These are phyloP conservation scores for Tarsius wallacei DNA, from an alignment of 2,797 vertebrate genomes.

Conservation along the genomic window DNA sequence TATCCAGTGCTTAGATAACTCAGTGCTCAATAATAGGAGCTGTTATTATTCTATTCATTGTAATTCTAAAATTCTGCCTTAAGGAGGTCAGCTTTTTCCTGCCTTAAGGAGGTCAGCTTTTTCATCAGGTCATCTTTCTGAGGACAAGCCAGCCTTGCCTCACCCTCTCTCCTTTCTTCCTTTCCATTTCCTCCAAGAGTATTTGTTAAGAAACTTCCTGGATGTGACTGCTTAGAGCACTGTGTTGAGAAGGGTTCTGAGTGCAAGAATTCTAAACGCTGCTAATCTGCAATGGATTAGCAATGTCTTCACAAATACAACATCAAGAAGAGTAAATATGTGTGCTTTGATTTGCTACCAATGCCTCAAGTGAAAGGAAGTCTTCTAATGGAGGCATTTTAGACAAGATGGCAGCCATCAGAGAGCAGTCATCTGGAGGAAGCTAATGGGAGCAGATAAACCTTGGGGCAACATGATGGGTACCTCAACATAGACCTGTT, in stretches of 20 bases:
- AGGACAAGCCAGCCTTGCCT: background rate
- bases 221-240: background rate
- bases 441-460: background rate
- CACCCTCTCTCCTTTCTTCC: background rate
- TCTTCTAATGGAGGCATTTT: background rate
- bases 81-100: background rate
- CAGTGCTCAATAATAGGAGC: background rate
- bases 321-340: background rate
- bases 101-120: background rate
- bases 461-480: too few relatives aligned
- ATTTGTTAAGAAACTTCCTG: background rate
- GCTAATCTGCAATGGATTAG: background rate
- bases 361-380: background rate
- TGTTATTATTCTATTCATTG: background rate
- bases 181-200: background rate
- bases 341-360: background rate
- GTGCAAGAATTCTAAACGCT: background rate
- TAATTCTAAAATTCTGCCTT: background rate
- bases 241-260: background rate
- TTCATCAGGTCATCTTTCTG: background rate
- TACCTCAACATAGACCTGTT: background rate
- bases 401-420: background rate
- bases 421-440: background rate
- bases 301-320: background rate
- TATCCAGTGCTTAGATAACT: background rate